Evolutionary conservation across 2,113 vertebrate species (phyloP), one percentile per base, ranked within the genome.

Genomic region (Vicugna pacos): DNA sequence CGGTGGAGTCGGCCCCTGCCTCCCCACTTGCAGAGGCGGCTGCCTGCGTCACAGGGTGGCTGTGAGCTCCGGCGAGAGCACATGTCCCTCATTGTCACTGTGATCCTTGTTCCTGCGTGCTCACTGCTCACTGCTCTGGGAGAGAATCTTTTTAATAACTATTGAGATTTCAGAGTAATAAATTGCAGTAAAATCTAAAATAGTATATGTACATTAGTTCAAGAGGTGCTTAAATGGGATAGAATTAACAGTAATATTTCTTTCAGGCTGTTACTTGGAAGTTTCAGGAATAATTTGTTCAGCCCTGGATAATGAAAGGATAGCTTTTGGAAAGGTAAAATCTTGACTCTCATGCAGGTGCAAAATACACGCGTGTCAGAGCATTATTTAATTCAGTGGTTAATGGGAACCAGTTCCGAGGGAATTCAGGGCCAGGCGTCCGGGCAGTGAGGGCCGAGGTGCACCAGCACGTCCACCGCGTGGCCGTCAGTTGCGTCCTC

Each of bases 291-390:
- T 92, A 65, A 85, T 52, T 93, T 86, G 42, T 38, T 83, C 12
- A 77, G 28, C 19, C 62, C 13, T 77, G 62, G 38, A 28, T 81
- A 38, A 54, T 35, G 52, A 52, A 75, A 92, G 46, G 56, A 14
- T 86, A 76, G 60, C 56, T 92, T 95, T 90, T 76, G 46, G 52
- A 93, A 91, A 62, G 76, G n/a, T 62, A 62, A 81, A 80, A 67
- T 38, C 64, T 42, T 69, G 30, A 64, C 12, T 70, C 38, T 67
- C 16, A 48, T 28, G 58, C 17, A 73, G 54, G n/a, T 42, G 24
- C 70, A 80, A 82, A 77, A 69, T 89, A 58, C 89, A 62, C 11
- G 73, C 8, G 15, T 54, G 4, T 24, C 62, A 62, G 14, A 67
- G 13, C 58, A 85, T 95, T 73, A 69, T 58, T 94, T 84, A 84